Evolutionary conservation across 2,113 vertebrate species (phyloP).

Genomic region (Crypturellus undulatus): DNA sequence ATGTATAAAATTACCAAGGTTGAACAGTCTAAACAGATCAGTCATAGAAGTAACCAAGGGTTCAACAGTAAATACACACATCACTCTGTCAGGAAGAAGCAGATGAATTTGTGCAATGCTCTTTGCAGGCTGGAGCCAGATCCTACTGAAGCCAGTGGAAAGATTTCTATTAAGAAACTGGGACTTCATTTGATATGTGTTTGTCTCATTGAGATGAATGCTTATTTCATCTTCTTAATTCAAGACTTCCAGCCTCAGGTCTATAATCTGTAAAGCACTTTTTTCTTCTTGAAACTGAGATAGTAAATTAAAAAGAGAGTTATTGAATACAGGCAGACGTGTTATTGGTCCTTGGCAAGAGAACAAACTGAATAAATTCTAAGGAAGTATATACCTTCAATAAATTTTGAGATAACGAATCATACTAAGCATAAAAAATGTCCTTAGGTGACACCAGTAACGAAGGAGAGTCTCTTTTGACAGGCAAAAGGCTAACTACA

Average conservation of each 20-base stretch:
- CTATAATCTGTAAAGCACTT: neutral
- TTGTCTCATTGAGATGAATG: slow-evolving; percentile 10
- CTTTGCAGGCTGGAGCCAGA: slow-evolving; percentile 24
- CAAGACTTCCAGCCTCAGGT: slow-evolving; percentile 2
- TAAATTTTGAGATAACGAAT: slow-evolving; percentile 12
- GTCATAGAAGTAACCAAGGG: neutral
- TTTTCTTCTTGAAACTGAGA: neutral
- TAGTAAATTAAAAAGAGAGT: neutral
- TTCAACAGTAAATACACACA: slow-evolving; percentile 8
- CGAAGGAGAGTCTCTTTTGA: neutral
- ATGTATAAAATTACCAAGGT: neutral
- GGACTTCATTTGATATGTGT: neutral
- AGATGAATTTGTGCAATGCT: slow-evolving; percentile 42
- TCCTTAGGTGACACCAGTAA: slow-evolving; percentile 41
- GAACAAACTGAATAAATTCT: neutral
- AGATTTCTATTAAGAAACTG: slow-evolving; percentile 12
- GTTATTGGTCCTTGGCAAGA: neutral
- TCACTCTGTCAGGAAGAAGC: neutral
- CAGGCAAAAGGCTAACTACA: neutral
- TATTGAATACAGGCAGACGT: neutral
- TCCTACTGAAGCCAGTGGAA: neutral
- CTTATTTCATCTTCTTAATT: slow-evolving; percentile 15
- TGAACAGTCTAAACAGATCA: neutral
- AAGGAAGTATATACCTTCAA: neutral
- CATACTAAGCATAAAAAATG: neutral